phyloP scores from a whole-genome alignment of 2,113 vertebrate species.

The Mormyrus iriodes region DNA sequence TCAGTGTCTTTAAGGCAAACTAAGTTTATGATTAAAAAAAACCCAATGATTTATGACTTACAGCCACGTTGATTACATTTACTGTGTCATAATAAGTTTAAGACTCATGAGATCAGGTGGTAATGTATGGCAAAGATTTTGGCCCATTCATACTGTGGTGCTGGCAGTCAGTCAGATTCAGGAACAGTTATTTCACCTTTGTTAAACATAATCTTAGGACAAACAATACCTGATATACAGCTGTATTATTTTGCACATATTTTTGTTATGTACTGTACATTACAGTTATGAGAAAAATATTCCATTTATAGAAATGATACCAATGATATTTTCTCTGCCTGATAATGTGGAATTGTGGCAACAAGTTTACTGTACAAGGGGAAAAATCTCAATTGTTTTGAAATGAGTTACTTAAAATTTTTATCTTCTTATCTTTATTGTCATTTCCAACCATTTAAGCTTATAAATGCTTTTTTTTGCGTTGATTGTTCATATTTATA shows the following conservation, averaged over 20 bases:
- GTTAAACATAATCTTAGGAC: neutral
- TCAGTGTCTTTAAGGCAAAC: neutral
- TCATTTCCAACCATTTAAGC: constrained; percentile 1
- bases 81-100: neutral
- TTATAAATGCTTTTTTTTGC: neutral
- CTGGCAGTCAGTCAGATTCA: neutral
- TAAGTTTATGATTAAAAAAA: neutral
- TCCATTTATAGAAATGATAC: neutral
- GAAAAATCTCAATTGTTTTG: neutral
- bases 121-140: neutral
- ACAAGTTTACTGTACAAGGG: neutral
- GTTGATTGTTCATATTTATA: constrained; percentile 25
- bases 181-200: neutral
- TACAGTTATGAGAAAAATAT: neutral
- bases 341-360: neutral
- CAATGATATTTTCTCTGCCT: neutral
- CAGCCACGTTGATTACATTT: neutral
- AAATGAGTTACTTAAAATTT: neutral
- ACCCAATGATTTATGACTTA: neutral
- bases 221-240: neutral
- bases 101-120: neutral
- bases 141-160: neutral
- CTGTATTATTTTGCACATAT: neutral
- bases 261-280: neutral
- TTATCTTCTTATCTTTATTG: constrained; percentile 25